Conservation (phyloP, 2,888 invertebrate genomes). For the Suillia variegata region DNA sequence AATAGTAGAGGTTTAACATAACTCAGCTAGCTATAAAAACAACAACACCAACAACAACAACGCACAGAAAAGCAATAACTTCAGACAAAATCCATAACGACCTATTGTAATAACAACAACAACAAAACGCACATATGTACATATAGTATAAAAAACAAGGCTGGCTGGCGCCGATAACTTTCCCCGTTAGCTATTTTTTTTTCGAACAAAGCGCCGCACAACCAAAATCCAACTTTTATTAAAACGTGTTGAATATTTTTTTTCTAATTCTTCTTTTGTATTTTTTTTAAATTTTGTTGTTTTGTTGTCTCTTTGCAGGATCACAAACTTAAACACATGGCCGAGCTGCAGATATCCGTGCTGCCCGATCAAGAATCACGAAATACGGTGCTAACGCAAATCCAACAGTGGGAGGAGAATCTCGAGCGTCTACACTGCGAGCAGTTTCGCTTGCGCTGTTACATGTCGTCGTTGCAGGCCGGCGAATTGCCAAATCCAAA, state of each 20-base stretch:
- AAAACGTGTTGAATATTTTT: not conserved
- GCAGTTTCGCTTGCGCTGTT: slow-evolving; percentile 93
- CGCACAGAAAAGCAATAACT: too few species aligned
- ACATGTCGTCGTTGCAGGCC: slow-evolving; percentile 95
- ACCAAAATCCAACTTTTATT: too few species aligned
- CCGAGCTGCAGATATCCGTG: slow-evolving; percentile 96
- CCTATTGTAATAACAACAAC: too few species aligned
- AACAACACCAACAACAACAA: too few species aligned
- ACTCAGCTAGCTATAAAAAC: too few species aligned
- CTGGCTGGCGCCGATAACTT: too few species aligned
- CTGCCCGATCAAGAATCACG: slow-evolving; percentile 90
- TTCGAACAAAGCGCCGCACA: too few species aligned
- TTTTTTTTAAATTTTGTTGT: not conserved
- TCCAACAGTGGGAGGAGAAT: slow-evolving; percentile 96
- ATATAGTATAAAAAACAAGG: too few species aligned
- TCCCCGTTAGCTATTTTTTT: too few species aligned
- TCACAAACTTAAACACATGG: slow-evolving; percentile 96
- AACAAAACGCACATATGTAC: too few species aligned
- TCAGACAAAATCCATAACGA: too few species aligned
- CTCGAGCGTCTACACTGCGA: slow-evolving; percentile 95
- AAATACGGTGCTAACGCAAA: slow-evolving; percentile 90
- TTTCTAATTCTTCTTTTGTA: not conserved
- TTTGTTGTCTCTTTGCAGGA: slow-evolving; percentile 74
- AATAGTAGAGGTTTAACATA: too few species aligned
- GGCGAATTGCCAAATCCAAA: slow-evolving; percentile 97